Evolutionary conservation across 2,113 vertebrate genomes (phyloP).

Genomic region (Microcebus lehilahytsara): DNA sequence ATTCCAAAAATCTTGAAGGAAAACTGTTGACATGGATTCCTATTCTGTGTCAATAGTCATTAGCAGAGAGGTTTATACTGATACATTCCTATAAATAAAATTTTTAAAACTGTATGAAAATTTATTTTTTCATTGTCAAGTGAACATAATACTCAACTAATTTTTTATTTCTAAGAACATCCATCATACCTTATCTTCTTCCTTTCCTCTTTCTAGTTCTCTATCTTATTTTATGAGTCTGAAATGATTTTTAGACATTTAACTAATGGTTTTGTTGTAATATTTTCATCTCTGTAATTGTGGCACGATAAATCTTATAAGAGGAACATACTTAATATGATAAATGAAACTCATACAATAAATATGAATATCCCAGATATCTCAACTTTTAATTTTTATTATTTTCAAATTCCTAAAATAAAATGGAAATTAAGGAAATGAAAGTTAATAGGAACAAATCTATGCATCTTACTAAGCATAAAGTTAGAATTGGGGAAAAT

Average conservation of each 20-base stretch:
- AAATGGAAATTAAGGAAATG: background rate
- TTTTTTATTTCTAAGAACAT: constrained; percentile 5
- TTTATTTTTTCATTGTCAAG: background rate
- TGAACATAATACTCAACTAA: background rate
- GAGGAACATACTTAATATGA: background rate
- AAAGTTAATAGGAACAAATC: background rate
- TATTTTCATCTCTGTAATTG: background rate
- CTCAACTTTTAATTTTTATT: background rate
- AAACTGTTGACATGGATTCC: background rate
- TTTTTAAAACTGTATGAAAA: background rate
- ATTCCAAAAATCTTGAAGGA: background rate
- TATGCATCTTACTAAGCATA: background rate
- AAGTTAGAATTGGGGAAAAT: background rate
- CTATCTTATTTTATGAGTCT: background rate
- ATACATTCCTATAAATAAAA: background rate
- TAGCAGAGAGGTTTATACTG: background rate
- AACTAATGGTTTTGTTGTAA: background rate
- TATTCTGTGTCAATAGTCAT: background rate
- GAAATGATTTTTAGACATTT: constrained; percentile 28
- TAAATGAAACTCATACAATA: background rate
- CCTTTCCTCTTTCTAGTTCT: background rate
- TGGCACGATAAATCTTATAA: background rate
- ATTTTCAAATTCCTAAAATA: background rate
- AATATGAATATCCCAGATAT: background rate
- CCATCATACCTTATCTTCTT: background rate